Conservation (phyloP, 2,797 vertebrate species). For the Cephalopachus bancanus region DNA sequence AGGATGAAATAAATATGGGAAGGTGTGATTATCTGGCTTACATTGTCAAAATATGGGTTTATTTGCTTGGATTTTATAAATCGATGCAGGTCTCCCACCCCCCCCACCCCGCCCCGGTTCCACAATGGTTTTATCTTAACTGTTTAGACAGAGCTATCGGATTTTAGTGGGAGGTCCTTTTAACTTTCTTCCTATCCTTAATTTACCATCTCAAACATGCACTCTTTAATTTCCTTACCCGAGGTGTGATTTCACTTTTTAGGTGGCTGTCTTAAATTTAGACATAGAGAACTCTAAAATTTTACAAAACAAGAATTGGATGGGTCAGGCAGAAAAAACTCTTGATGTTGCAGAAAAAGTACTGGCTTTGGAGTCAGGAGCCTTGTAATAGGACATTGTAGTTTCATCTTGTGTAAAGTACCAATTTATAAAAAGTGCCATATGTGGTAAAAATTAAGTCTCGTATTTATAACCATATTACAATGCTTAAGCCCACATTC, state of each 20-base stretch:
- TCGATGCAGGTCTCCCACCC: neutral
- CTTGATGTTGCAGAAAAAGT: neutral
- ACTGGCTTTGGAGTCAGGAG: neutral
- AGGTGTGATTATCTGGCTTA: conserved; percentile 7
- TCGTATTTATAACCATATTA: conserved; percentile 61
- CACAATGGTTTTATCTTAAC: conserved; percentile 30
- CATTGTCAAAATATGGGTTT: neutral
- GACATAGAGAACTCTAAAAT: neutral
- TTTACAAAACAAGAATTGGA: neutral
- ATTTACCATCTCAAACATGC: neutral
- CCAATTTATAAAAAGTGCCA: conserved; percentile 18
- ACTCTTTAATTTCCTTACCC: neutral
- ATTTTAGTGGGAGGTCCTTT: conserved; percentile 6
- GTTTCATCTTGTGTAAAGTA: conserved; percentile 42
- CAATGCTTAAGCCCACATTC: conserved; percentile 22
- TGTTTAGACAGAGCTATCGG: neutral
- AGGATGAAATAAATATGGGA: neutral
- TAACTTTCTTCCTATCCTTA: neutral
- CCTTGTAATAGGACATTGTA: neutral
- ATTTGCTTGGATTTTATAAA: conserved; percentile 31
- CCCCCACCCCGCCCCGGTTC: no score
- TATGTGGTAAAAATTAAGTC: conserved; percentile 54
- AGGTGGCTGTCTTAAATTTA: neutral
- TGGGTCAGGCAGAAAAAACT: neutral
- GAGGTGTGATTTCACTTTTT: neutral